These are phyloP conservation scores for Dendroctonus valens DNA, from an alignment of 1,140 invertebrate species.

Conservation along the genomic window DNA sequence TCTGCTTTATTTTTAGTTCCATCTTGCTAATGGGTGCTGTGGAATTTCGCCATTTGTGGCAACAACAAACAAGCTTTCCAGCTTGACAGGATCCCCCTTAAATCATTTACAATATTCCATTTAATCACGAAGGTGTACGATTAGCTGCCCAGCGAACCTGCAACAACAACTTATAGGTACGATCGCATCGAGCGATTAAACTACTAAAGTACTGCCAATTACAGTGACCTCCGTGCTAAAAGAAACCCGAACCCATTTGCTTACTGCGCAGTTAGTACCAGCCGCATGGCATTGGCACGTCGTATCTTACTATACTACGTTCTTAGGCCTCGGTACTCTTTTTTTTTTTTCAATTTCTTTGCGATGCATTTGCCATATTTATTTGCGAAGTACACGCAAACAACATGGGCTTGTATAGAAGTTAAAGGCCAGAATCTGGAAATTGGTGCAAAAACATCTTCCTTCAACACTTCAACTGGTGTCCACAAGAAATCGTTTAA, in stretches of 20 bases:
- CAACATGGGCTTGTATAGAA: conserved; percentile 4
- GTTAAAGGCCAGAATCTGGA: conserved; percentile 1
- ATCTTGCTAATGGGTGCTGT: too few species aligned
- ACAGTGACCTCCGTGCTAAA: conserved; percentile 18
- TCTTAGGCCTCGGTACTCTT: conserved; percentile 9
- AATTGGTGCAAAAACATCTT: not conserved
- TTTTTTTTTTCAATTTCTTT: conserved; percentile 15
- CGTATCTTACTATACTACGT: conserved; percentile 19
- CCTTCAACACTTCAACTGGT: too few species aligned
- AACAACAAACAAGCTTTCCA: too few species aligned
- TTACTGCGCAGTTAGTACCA: conserved; percentile 21
- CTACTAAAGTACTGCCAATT: conserved; percentile 16
- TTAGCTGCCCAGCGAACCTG: not conserved
- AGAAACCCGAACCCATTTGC: conserved; percentile 23
- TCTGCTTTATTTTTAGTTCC: too few species aligned
- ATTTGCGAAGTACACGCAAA: conserved; percentile 18
- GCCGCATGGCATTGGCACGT: conserved; percentile 20
- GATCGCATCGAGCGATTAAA: conserved; percentile 4
- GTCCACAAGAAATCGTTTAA: too few species aligned
- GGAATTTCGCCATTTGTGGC: too few species aligned
- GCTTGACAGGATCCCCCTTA: too few species aligned
- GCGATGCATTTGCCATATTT: conserved; percentile 18
- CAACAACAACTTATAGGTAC: conserved; percentile 6
- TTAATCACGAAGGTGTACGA: not conserved
- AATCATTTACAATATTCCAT: not conserved